phyloP scores from a whole-genome alignment of 1,140 invertebrate species.

The Zaprionus gabonicus region DNA sequence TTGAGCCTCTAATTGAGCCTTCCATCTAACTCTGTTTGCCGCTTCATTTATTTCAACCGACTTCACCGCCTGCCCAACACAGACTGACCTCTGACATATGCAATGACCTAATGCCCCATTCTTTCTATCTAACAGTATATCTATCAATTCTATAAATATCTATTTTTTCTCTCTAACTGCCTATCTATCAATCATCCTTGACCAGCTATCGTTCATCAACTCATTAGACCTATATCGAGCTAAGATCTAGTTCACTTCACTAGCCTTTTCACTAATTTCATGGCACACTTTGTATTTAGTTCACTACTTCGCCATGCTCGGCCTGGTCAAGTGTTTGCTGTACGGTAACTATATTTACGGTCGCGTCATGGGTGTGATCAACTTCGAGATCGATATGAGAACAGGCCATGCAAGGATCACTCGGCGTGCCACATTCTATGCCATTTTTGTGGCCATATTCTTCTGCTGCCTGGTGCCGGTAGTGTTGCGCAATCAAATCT shows the following conservation, averaged over 20 bases:
- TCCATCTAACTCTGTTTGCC: no score
- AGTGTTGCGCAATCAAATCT: not conserved
- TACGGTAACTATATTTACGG: conserved; percentile 20
- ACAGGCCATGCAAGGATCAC: conserved; percentile 12
- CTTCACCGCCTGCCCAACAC: not conserved
- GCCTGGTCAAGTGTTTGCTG: not conserved
- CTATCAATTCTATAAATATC: not conserved
- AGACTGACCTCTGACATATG: not conserved
- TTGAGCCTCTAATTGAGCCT: no score
- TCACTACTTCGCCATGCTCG: conserved; percentile 19
- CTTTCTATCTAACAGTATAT: not conserved
- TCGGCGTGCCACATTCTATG: conserved; percentile 1
- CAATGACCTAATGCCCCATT: not conserved
- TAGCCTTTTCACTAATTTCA: conserved; percentile 7
- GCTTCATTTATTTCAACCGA: not conserved
- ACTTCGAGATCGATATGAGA: conserved; percentile 26
- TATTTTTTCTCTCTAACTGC: not conserved
- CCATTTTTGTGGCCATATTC: not conserved
- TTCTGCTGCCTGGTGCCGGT: conserved; percentile 17
- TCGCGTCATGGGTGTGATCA: conserved; percentile 27
- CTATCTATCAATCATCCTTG: not conserved
- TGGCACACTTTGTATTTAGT: not conserved
- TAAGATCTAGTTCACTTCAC: conserved; percentile 9
- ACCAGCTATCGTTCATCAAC: not conserved
- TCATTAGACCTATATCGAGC: conserved; percentile 10